phyloP scores from a whole-genome alignment of 1,140 invertebrate species.

The Augochlora pura region DNA sequence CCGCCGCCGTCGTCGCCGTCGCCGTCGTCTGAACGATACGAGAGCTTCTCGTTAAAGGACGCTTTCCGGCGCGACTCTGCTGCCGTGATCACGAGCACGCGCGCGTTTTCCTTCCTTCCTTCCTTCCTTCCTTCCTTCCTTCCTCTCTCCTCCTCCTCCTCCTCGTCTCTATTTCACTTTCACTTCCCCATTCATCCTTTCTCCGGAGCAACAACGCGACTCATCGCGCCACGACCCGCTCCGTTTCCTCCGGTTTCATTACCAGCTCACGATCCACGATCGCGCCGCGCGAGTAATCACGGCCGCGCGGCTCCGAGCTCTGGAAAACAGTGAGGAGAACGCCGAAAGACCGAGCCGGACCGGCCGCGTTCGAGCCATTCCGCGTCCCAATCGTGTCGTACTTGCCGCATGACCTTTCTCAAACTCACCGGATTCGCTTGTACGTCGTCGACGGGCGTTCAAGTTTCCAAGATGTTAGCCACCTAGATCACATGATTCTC shows the following conservation, averaged over 20 bases:
- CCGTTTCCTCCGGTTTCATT: background rate
- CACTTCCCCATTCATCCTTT: background rate
- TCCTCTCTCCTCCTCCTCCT: too few relatives aligned
- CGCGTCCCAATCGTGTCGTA: too few relatives aligned
- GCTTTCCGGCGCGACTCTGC: constrained; percentile 28
- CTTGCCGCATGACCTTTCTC: too few relatives aligned
- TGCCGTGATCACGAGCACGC: constrained; percentile 33
- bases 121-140: background rate
- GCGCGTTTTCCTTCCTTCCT: background rate
- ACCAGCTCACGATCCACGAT: constrained; percentile 26
- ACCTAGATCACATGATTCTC: too few relatives aligned
- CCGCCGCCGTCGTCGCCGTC: constrained; percentile 4
- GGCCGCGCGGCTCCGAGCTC: constrained; percentile 37
- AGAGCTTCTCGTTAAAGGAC: constrained; percentile 15
- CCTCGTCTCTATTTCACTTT: background rate
- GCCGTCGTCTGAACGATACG: constrained; percentile 23
- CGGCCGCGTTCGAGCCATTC: too few relatives aligned
- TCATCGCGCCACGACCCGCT: too few relatives aligned
- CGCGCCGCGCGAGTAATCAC: constrained; percentile 44
- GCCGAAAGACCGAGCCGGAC: too few relatives aligned
- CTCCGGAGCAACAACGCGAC: background rate
- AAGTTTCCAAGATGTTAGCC: too few relatives aligned
- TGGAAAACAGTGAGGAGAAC: constrained; percentile 4
- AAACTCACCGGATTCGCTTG: too few relatives aligned
- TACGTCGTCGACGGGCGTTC: too few relatives aligned